A percentile compares a stretch with the other conserved stretches of the same genome.
These are phyloP conservation scores for Aleiodes sp. DNA, from an alignment of 1,140 invertebrate species.

Conservation along the genomic window DNA sequence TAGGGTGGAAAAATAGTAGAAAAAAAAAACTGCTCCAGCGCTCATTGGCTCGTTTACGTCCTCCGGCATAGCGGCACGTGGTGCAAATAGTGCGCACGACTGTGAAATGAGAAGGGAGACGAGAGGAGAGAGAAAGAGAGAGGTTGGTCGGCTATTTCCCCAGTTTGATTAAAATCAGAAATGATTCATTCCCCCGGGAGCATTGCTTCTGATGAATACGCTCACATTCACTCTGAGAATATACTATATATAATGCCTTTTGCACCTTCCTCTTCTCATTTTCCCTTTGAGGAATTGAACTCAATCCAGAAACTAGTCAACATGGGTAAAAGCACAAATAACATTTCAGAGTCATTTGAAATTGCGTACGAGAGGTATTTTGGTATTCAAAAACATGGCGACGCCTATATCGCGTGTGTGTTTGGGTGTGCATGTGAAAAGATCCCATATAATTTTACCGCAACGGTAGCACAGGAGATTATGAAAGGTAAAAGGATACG, in stretches of 20 bases:
- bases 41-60: neutral
- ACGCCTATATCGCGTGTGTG: too few relatives aligned
- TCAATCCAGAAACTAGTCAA: slow-evolving; percentile 16
- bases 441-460: neutral
- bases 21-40: neutral
- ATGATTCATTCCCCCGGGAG: slow-evolving; percentile 4
- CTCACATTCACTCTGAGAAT: neutral
- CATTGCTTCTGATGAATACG: neutral
- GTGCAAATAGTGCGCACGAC: neutral
- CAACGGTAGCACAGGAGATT: too few relatives aligned
- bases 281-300: slow-evolving; percentile 13
- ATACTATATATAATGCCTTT: neutral
- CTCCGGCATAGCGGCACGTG: neutral
- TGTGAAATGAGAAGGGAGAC: slow-evolving; percentile 15
- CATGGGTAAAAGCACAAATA: neutral
- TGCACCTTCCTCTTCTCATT: neutral
- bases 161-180: slow-evolving; percentile 14
- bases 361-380: neutral
- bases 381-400: neutral
- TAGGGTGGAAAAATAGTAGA: neutral
- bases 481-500: too few relatives aligned
- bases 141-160: slow-evolving; percentile 6
- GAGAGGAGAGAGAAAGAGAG: too few relatives aligned
- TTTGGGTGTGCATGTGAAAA: neutral
- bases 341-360: slow-evolving; percentile 3